phyloP scores from a whole-genome alignment of 2,113 vertebrate species.

The Polypterus bichir region DNA sequence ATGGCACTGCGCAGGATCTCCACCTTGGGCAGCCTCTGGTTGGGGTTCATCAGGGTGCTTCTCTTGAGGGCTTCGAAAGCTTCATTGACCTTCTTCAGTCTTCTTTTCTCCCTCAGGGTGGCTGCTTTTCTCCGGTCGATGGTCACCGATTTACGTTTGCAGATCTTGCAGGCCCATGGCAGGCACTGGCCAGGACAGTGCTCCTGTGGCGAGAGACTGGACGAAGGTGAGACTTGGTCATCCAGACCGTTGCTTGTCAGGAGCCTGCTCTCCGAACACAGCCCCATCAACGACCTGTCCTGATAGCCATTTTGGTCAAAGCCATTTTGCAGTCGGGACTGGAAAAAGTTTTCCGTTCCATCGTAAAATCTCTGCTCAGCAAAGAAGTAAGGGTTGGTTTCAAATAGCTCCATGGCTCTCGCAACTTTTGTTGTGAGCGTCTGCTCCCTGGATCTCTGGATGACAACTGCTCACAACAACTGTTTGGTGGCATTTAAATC shows the following conservation, averaged over 20 bases:
- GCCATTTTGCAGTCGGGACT: conserved; percentile 60
- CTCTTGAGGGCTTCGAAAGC: conserved; percentile 93
- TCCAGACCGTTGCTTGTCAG: conserved; percentile 51
- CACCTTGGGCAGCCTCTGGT: conserved; percentile 94
- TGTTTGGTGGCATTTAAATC: conserved; percentile 97
- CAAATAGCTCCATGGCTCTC: conserved; percentile 85
- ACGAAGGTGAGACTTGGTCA: conserved; percentile 68
- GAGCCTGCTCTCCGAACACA: conserved; percentile 54
- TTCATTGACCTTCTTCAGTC: conserved; percentile 95
- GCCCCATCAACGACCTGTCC: conserved; percentile 64
- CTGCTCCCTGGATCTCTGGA: conserved; percentile 55
- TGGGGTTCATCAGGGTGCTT: conserved; percentile 93
- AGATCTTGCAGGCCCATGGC: conserved; percentile 92
- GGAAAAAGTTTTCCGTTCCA: conserved; percentile 72
- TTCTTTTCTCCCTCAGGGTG: conserved; percentile 82
- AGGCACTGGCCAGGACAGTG: conserved; percentile 87
- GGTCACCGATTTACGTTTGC: conserved; percentile 86
- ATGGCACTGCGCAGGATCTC: conserved; percentile 95
- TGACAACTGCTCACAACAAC: conserved; percentile 70
- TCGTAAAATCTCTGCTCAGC: conserved; percentile 92
- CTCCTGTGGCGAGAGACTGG: conserved; percentile 54
- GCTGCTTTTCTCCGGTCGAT: conserved; percentile 83
- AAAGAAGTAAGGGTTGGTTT: conserved; percentile 93
- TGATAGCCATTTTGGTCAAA: conserved; percentile 66
- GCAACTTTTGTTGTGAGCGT: conserved; percentile 29